Evolutionary conservation across 1,140 invertebrate species (phyloP), one percentile per base, ranked within the genome.

Genomic region (Heliothis virescens): DNA sequence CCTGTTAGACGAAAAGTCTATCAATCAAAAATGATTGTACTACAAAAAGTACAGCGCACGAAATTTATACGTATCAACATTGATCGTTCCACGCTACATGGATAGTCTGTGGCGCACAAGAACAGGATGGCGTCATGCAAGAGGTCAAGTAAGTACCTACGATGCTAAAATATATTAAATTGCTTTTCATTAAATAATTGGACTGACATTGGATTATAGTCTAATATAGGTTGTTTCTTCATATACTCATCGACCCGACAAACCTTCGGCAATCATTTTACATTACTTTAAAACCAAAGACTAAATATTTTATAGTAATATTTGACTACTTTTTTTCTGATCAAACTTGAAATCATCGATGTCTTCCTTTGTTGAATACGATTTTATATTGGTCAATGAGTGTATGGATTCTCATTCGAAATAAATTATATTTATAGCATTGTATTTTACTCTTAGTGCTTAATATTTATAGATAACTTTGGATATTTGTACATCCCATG

Each of bases 391-490:
- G 83, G 90, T 91, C 89, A 88, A 85, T 90, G 86, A 86, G 89
- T 90, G 80, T 87, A 90, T 91, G 89, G 86, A 81, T 73, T 84
- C 82, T 80, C 85, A 82, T 81, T 84, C 85, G 84, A 69, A 85
- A 79, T 73, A 48, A 78, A 77, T 63, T 86, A 87, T 88, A 86
- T 85, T 85, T 84, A 87, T 88, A 89, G 83, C 80, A 87, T 87
- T 89, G 83, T 89, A 87, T 89, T 88, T 88, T 88, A 87, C 82
- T 85, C 83, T 85, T 90, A 93, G 89, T 92, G 89, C 90, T 92
- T 90, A 90, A 88, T 92, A 92, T 93, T 93, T 91, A 91, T 90
- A 91, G 82, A 88, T 87, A 92, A 91, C 79, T 87, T 91, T 80
- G 77, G 86, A 90, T 90, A 90, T 88, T 83, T 86, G 89, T 89